Evolutionary conservation across 2,888 invertebrate genomes (phyloP).

Genomic region (Taphrorychus bicolor): DNA sequence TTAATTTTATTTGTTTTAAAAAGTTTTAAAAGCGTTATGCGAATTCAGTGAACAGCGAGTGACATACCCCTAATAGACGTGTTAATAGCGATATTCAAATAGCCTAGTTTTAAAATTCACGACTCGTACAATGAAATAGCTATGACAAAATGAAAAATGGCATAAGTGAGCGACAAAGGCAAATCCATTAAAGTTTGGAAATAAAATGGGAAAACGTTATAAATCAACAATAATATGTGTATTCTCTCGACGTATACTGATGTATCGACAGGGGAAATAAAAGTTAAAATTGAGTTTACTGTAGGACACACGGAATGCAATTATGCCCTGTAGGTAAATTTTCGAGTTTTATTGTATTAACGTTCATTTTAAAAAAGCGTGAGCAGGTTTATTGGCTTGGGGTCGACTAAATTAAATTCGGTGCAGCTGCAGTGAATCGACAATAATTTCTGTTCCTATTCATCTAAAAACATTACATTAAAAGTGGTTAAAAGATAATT

Average conservation of each 20-base stretch:
- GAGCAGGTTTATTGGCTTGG: conserved; percentile 7
- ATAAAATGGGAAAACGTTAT: conserved; percentile 4
- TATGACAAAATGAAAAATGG: neutral
- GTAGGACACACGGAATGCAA: conserved; percentile 1
- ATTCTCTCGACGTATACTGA: conserved; percentile 7
- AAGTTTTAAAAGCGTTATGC: no score
- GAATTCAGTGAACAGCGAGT: no score
- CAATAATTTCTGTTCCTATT: neutral
- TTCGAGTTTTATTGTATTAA: conserved; percentile 9
- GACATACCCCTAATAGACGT: neutral
- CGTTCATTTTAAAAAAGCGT: conserved; percentile 1
- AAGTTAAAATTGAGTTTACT: conserved; percentile 10
- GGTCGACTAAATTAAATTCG: neutral
- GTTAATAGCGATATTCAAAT: neutral
- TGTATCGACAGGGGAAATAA: conserved; percentile 11
- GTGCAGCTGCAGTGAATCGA: neutral
- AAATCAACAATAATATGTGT: conserved; percentile 8
- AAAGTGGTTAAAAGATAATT: no score
- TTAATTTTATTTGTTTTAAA: no score
- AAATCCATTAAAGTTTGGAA: conserved; percentile 3
- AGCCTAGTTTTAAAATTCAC: neutral
- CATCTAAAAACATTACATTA: no score
- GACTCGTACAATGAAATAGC: neutral
- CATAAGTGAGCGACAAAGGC: neutral
- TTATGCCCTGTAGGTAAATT: conserved; percentile 6